Conservation (phyloP, 2,797 vertebrate genomes). For the Picus viridis region DNA sequence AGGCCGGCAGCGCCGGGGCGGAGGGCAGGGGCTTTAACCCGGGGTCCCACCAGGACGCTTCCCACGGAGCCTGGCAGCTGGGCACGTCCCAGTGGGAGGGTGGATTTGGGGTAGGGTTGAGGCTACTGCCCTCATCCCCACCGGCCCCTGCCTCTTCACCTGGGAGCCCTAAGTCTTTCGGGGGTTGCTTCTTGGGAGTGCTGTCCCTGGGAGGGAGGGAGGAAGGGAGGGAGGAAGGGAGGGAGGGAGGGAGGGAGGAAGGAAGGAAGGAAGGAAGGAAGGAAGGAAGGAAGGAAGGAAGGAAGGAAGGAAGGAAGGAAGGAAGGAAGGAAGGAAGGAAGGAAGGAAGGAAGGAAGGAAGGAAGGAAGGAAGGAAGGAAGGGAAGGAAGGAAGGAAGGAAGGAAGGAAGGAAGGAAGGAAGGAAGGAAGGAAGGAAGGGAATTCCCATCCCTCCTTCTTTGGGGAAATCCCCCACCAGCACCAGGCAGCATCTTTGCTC, state of each 20-base stretch:
- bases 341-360: too few relatives aligned
- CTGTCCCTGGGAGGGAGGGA: conserved; percentile 44
- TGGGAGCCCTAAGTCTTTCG: background rate
- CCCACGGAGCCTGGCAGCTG: background rate
- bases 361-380: too few relatives aligned
- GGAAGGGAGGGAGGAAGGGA: background rate
- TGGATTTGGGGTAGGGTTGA: too few relatives aligned
- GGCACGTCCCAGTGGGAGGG: background rate
- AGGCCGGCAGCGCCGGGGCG: rapidly evolving
- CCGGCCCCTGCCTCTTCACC: background rate
- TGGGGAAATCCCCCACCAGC: conserved; percentile 57
- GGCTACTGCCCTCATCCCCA: too few relatives aligned
- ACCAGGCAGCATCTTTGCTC: conserved; percentile 23
- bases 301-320: too few relatives aligned
- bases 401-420: too few relatives aligned
- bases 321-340: too few relatives aligned
- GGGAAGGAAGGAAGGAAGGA: too few relatives aligned
- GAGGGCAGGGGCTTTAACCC: background rate
- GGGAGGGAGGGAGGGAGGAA: too few relatives aligned
- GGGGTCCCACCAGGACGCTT: background rate
- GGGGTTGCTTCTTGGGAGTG: conserved; percentile 17
- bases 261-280: too few relatives aligned
- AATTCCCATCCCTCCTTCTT: conserved; percentile 42
- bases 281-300: too few relatives aligned
- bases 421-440: conserved; percentile 16